phyloP scores from a whole-genome alignment of 2,888 invertebrate genomes.

The Scotopteryx bipunctaria region DNA sequence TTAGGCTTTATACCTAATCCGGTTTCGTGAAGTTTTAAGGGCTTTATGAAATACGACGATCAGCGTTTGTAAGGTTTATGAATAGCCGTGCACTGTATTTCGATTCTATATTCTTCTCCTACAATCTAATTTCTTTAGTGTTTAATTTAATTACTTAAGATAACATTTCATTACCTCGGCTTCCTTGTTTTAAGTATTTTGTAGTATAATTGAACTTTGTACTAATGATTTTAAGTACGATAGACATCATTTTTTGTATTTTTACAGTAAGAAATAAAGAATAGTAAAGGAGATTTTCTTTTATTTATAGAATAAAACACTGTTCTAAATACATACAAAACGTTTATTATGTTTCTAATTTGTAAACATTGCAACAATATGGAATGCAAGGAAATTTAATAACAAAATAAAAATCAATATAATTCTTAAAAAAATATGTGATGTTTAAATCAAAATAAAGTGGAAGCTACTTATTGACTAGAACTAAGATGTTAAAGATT shows the following conservation, averaged over 20 bases:
- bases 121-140: conserved; percentile 26
- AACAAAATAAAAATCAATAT: conserved; percentile 33
- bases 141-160: conserved; percentile 28
- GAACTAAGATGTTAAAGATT: conserved; percentile 58
- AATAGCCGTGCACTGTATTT: conserved; percentile 12
- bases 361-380: conserved; percentile 61
- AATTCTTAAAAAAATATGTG: conserved; percentile 54
- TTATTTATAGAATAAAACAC: conserved; percentile 25
- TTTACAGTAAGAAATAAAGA: conserved; percentile 62
- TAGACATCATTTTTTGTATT: conserved; percentile 59
- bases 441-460: conserved; percentile 52
- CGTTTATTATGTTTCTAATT: conserved; percentile 42
- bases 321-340: conserved; percentile 35
- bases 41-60: not conserved
- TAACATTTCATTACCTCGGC: conserved; percentile 74
- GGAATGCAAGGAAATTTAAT: conserved; percentile 59
- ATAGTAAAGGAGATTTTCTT: conserved; percentile 36
- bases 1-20: too few species aligned
- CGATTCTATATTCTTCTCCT: conserved; percentile 27
- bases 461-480: conserved; percentile 73
- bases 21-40: too few species aligned
- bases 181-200: conserved; percentile 66
- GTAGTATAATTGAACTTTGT: conserved; percentile 47
- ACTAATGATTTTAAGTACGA: conserved; percentile 58
- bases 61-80: not conserved